Base-by-base conservation (phyloP, 2,797 vertebrate species). In the Lerista edwardsae region DNA sequence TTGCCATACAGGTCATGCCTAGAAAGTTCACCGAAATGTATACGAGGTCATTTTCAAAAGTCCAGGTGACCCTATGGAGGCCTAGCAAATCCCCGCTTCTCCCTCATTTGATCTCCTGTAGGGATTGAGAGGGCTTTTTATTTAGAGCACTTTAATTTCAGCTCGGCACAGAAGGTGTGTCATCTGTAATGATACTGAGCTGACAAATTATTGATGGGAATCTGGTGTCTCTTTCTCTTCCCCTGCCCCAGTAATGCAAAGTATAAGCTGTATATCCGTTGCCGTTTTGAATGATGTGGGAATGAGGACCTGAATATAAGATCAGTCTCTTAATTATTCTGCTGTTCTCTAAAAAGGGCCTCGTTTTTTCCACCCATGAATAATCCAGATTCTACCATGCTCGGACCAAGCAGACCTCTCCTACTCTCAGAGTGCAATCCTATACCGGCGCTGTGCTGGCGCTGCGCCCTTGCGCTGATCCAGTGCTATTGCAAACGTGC, bases 21-120 rank as follows among this genome's bases (percentile, higher is more conserved):
- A 80, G 86, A 91, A 91, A 93, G 51, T 72, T 82, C 21, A 59
- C 79, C 65, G 21, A 59, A 19, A 75, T 85, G 79, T 77, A 76
- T 47, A 62, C 79, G 79, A 87, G 85, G 79, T 21, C 39, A 23
- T 84, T 89, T 91, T 6, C 31, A 64, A 67, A 90, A 86, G 55
- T 51, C 82, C n/a, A n/a, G n/a, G 62, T 4, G 76, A 87, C 14
- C n/a, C n/a, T n/a, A 41, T 74, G 25, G 1, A 31, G 5, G 75
- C 29, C 34, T 15, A 14, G n/a, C n/a, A 79, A 75, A 76, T 68
- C 51, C 14, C 29, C 59, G 76, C 36, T 6, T 0, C 0, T 62
- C 25, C 5, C 25, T 44, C 3, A 0, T 84, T 85, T 61, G 73
- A 31, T 81, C 25, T 15, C 19, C 65, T 75, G 27, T 2, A 67